Base-by-base conservation (phyloP, 2,888 invertebrate genomes). In the Muschampia plurimacula region DNA sequence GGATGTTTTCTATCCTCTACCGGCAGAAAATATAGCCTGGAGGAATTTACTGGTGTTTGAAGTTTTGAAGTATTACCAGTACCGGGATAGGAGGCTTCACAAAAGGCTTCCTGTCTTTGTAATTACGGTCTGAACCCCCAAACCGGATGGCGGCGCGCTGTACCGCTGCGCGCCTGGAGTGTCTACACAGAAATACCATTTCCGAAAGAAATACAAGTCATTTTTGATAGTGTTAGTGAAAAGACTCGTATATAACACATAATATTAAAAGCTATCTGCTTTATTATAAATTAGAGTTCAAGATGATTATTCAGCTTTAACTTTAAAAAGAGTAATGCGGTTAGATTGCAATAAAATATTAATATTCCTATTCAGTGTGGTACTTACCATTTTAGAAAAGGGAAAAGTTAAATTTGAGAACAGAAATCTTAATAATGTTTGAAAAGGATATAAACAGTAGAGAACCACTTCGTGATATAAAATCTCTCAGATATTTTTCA, bases 31-130 rank as follows among this genome's bases (percentile, higher is more conserved):
- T 60, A 55, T 22, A 55, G 55, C 59, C 59, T n/a, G 36, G 59
- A 60, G n/a, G 52, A n/a, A 55, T 69, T 55, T 13, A 15, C 28
- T 57, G 55, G 41, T 64, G 69, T 41, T 55, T 41, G 55, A 68
- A 68, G 44, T 39, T 41, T 55, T 41, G 44, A 68, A 68, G 32
- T 39, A 13, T 55, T 41, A 5, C 60, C 36, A 13, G 59, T 39
- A 39, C 22, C 22, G 28, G 9, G 55, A 15, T 41, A 28, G 63
- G 62, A 13, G 55, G 22, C 57, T 64, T 44, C 59, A 49, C 70
- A 57, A 71, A 71, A 71, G 59, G 66, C 66, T 71, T 71, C 66
- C 71, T 66, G 72, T 36, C 52, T 10, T 5, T 41, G 67, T 72
- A 72, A 72, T 72, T 66, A 67, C 67, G 62, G n/a, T 52, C 52